A percentile compares a stretch with the other conserved stretches of the same genome.
Evolutionary conservation across 2,113 vertebrate genomes (phyloP).

Genomic region (Daubentonia madagascariensis): DNA sequence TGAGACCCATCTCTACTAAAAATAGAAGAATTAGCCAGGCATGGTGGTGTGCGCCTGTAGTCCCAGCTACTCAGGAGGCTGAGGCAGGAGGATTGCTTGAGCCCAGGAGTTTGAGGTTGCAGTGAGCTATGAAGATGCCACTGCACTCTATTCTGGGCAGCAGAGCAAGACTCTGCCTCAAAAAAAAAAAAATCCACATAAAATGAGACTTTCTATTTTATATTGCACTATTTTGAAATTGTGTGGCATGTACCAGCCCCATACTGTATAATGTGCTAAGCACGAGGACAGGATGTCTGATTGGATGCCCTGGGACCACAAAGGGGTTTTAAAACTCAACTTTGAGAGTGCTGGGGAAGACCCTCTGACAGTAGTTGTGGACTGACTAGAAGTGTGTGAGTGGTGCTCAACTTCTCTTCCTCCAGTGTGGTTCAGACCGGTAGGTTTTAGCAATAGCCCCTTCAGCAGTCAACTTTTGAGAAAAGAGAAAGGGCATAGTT

Average conservation of each 20-base stretch:
- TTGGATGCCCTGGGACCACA: neutral
- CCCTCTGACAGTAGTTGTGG: neutral
- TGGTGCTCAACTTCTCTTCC: too few relatives aligned
- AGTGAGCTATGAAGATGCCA: neutral
- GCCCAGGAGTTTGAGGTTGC: neutral
- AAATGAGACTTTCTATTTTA: neutral
- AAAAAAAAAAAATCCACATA: neutral
- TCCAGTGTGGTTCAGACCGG: neutral
- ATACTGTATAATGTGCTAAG: accelerated
- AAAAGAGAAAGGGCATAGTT: neutral
- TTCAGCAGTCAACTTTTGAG: neutral
- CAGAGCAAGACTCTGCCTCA: neutral
- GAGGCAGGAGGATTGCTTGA: neutral
- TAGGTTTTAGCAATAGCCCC: neutral
- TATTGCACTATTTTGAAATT: neutral
- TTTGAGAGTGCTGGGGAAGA: neutral
- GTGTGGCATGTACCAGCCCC: neutral
- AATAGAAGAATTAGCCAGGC: neutral
- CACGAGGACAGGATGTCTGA: neutral
- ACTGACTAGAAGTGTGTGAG: neutral
- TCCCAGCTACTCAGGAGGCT: neutral
- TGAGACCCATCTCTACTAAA: neutral
- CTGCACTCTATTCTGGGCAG: neutral
- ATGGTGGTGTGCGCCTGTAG: neutral
- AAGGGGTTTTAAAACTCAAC: neutral